phyloP scores from a whole-genome alignment of 2,113 vertebrate genomes.

The Melanotaenia duboulayi region DNA sequence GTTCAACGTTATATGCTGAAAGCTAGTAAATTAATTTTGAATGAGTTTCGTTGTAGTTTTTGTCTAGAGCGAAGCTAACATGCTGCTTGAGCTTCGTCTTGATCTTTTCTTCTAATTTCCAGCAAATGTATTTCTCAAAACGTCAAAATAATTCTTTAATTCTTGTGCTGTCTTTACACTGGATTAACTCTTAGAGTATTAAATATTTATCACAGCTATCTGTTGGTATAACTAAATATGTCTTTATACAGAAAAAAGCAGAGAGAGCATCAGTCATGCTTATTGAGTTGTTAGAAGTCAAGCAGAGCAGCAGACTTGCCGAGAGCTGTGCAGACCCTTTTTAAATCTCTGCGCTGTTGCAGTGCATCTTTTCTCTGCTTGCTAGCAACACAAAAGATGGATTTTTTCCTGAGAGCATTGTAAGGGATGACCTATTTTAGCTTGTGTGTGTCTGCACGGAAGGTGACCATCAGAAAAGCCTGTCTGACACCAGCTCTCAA shows the following conservation, averaged over 20 bases:
- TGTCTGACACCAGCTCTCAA: slow-evolving; percentile 26
- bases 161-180: neutral
- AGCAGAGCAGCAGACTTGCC: slow-evolving; percentile 11
- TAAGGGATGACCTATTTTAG: slow-evolving; percentile 74
- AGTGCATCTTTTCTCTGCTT: slow-evolving; percentile 44
- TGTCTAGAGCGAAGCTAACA: neutral
- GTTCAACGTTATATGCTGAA: neutral
- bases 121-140: slow-evolving; percentile 7
- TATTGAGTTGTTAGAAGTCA: slow-evolving; percentile 20
- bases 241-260: slow-evolving; percentile 12
- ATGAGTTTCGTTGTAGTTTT: neutral
- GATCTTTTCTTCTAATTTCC: neutral
- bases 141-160: neutral
- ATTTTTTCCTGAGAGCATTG: slow-evolving; percentile 69
- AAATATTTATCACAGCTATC: neutral
- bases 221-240: slow-evolving; percentile 9
- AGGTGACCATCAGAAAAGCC: slow-evolving; percentile 63
- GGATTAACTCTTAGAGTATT: neutral
- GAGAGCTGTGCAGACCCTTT: slow-evolving; percentile 20
- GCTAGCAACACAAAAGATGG: slow-evolving; percentile 49
- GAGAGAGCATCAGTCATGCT: neutral
- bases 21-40: neutral
- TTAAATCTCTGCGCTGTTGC: slow-evolving; percentile 32
- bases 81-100: neutral
- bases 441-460: slow-evolving; percentile 35